A percentile compares a stretch with the other conserved stretches of the same genome.
These are phyloP conservation scores for Rostratula benghalensis DNA, from an alignment of 2,113 vertebrate species.

Conservation along the genomic window DNA sequence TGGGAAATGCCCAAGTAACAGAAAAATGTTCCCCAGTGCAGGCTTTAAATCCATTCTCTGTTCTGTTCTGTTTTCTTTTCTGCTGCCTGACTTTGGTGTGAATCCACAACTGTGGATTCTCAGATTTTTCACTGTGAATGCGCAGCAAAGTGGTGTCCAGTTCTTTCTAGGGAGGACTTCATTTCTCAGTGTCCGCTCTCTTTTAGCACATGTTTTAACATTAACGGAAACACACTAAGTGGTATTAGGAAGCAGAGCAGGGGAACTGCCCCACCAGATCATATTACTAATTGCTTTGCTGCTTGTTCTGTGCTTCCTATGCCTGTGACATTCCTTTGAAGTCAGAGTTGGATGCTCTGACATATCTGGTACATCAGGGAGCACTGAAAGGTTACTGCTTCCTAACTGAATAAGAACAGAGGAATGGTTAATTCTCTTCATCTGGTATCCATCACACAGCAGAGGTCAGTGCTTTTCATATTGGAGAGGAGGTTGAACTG, in stretches of 20 bases:
- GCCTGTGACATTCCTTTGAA: conserved; percentile 59
- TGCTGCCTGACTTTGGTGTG: not conserved
- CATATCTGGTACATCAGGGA: conserved; percentile 57
- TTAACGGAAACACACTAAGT: conserved; percentile 25
- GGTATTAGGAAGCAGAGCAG: conserved; percentile 23
- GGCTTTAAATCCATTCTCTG: not conserved
- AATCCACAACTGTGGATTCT: not conserved
- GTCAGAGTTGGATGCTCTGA: conserved; percentile 42
- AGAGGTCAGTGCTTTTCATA: not conserved
- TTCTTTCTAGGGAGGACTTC: not conserved
- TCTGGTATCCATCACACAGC: conserved; percentile 38
- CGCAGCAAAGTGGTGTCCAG: not conserved
- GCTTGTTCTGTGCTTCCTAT: conserved; percentile 52
- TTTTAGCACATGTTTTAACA: conserved; percentile 14
- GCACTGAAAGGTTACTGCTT: conserved; percentile 60
- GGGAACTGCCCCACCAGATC: not conserved
- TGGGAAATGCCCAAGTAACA: not conserved
- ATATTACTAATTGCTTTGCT: conserved; percentile 38
- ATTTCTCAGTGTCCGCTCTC: not conserved
- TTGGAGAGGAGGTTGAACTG: not conserved
- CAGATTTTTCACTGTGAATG: not conserved
- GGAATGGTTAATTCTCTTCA: conserved; percentile 36
- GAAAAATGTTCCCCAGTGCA: not conserved
- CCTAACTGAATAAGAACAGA: conserved; percentile 51
- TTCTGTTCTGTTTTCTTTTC: not conserved